Percentiles rank a stretch among this genome's conserved stretches.
Conservation (phyloP, 1,140 invertebrate genomes). For the Hermetia illucens region DNA sequence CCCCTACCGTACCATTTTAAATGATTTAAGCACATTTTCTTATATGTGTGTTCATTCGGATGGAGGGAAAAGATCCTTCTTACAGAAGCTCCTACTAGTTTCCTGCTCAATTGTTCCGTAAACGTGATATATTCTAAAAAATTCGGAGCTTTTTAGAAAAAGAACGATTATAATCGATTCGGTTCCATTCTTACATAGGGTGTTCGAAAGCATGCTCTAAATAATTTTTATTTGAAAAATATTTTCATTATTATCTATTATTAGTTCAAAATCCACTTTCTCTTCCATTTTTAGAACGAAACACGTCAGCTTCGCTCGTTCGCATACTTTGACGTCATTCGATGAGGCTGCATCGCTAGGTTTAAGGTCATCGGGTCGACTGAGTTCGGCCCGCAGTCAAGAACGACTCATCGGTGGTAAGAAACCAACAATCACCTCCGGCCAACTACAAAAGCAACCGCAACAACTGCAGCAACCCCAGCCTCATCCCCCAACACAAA, state of each 20-base stretch:
- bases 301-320: conserved; percentile 81
- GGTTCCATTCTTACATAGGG: too few species aligned
- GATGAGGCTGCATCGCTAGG: conserved; percentile 46
- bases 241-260: background rate
- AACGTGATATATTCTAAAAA: too few species aligned
- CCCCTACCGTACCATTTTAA: too few species aligned
- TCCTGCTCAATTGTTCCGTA: too few species aligned
- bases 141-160: too few species aligned
- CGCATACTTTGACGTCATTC: conserved; percentile 68
- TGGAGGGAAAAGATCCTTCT: too few species aligned
- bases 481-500: conserved; percentile 6
- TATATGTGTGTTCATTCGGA: too few species aligned
- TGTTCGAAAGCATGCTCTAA: too few species aligned
- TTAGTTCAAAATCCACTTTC: conserved; percentile 9
- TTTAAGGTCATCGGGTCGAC: conserved; percentile 31
- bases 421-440: conserved; percentile 32
- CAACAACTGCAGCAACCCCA: conserved; percentile 20
- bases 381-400: conserved; percentile 43
- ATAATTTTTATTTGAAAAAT: background rate
- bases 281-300: conserved; percentile 45
- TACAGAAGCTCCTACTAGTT: too few species aligned
- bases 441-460: conserved; percentile 13
- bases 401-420: conserved; percentile 50
- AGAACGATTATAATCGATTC: too few species aligned
- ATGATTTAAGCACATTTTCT: too few species aligned